phyloP scores from a whole-genome alignment of 2,797 vertebrate species.

The Smutsia gigantea region DNA sequence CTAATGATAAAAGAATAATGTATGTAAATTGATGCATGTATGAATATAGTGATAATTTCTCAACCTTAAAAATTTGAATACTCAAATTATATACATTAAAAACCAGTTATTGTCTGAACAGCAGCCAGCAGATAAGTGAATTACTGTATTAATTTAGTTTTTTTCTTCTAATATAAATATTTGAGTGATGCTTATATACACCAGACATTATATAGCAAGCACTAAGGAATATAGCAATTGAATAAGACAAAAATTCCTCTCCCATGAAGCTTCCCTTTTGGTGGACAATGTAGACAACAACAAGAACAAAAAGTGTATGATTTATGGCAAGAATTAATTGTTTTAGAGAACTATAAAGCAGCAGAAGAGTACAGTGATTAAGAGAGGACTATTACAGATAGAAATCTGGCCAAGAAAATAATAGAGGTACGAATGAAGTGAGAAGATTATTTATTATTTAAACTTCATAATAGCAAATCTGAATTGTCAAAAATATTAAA shows the following conservation, averaged over 20 bases:
- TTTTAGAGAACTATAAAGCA: neutral
- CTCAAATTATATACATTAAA: slow-evolving; percentile 10
- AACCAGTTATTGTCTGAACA: neutral
- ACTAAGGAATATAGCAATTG: neutral
- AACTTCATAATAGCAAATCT: slow-evolving; percentile 28
- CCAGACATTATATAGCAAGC: neutral
- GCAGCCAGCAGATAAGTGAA: neutral
- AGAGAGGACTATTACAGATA: neutral
- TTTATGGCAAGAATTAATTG: neutral
- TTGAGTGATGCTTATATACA: neutral
- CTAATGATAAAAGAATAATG: neutral
- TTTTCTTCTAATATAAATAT: slow-evolving; percentile 11
- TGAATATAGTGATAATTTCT: neutral
- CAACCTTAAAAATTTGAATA: neutral
- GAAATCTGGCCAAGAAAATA: slow-evolving; percentile 35
- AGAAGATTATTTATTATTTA: neutral
- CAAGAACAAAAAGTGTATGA: neutral
- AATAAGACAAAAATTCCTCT: slow-evolving; percentile 12
- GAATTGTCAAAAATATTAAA: slow-evolving; percentile 18
- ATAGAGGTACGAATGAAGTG: slow-evolving; percentile 9
- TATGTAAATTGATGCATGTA: neutral
- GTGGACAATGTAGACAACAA: neutral
- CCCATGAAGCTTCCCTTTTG: neutral
- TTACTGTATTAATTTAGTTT: slow-evolving; percentile 15
- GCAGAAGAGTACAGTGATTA: neutral